Evolutionary conservation across 2,113 vertebrate species (phyloP).

Genomic region (Siniperca chuatsi): DNA sequence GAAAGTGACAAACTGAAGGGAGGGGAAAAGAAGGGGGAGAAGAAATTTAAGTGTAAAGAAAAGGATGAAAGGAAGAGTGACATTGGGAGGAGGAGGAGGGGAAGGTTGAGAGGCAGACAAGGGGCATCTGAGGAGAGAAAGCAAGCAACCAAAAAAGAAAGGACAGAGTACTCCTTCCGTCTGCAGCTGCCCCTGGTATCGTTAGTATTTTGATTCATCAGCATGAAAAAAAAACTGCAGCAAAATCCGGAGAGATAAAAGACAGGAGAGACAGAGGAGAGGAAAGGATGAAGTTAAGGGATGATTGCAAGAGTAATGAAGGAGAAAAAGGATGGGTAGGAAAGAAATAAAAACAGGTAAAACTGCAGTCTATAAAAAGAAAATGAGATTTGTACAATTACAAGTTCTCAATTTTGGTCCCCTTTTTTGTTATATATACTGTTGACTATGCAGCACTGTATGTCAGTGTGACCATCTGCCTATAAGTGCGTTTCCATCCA

Average conservation of each 20-base stretch:
- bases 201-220: slow-evolving; percentile 64
- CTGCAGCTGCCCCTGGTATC: slow-evolving; percentile 41
- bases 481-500: too few relatives aligned
- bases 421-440: neutral
- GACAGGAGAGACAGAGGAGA: slow-evolving; percentile 36
- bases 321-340: slow-evolving; percentile 1
- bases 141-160: slow-evolving; percentile 22
- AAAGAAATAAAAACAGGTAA: neutral
- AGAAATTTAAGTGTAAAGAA: slow-evolving; percentile 20
- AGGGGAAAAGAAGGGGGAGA: neutral
- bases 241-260: slow-evolving; percentile 49
- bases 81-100: neutral
- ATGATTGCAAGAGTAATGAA: slow-evolving; percentile 27
- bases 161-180: slow-evolving; percentile 27
- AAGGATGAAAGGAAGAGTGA: slow-evolving; percentile 24
- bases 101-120: slow-evolving; percentile 22
- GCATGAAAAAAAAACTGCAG: slow-evolving; percentile 59
- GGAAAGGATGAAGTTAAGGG: slow-evolving; percentile 3
- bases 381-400: neutral
- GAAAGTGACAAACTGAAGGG: slow-evolving; percentile 21
- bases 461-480: too few relatives aligned
- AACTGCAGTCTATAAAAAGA: slow-evolving; percentile 10
- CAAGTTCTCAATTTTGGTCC: neutral
- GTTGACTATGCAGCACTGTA: neutral
- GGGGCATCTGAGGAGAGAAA: slow-evolving; percentile 50